Percentiles rank a stretch among this genome's conserved stretches.
These are phyloP conservation scores for Chlorodrepanis virens DNA, from an alignment of 2,113 vertebrate species.

Conservation along the genomic window DNA sequence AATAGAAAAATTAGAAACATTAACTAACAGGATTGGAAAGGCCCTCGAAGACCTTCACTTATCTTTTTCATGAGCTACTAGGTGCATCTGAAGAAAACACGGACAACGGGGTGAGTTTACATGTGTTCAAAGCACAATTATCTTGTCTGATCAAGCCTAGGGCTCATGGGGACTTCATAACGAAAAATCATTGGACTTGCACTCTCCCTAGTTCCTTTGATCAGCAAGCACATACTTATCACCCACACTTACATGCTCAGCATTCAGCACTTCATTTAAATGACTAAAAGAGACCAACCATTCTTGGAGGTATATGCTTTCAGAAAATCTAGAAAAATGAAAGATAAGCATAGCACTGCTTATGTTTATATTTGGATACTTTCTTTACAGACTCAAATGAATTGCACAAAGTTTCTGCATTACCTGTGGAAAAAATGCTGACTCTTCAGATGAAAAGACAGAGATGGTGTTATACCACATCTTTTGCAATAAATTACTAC, in stretches of 20 bases:
- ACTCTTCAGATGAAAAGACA: background rate
- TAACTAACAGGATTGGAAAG: background rate
- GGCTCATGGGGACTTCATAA: background rate
- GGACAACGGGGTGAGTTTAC: background rate
- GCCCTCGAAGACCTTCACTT: background rate
- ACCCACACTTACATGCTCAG: background rate
- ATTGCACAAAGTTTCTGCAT: background rate
- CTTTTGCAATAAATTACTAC: background rate
- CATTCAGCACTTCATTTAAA: slow-evolving; percentile 54
- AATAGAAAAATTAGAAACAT: background rate
- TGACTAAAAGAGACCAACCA: background rate
- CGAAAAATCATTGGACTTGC: background rate
- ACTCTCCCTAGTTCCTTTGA: slow-evolving; percentile 31
- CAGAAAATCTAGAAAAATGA: slow-evolving; percentile 20
- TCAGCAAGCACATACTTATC: slow-evolving; percentile 51
- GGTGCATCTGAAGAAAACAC: background rate
- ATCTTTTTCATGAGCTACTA: background rate
- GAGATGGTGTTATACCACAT: background rate
- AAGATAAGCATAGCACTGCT: background rate
- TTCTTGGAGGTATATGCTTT: background rate
- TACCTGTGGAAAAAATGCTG: background rate
- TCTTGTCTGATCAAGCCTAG: slow-evolving; percentile 1
- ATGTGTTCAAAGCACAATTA: slow-evolving; percentile 36
- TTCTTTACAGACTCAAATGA: background rate
- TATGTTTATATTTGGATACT: background rate